Percentiles rank a stretch among this genome's conserved stretches.
These are phyloP conservation scores for Rousettus leschenaultii DNA, from an alignment of 2,113 vertebrate species.

Conservation along the genomic window DNA sequence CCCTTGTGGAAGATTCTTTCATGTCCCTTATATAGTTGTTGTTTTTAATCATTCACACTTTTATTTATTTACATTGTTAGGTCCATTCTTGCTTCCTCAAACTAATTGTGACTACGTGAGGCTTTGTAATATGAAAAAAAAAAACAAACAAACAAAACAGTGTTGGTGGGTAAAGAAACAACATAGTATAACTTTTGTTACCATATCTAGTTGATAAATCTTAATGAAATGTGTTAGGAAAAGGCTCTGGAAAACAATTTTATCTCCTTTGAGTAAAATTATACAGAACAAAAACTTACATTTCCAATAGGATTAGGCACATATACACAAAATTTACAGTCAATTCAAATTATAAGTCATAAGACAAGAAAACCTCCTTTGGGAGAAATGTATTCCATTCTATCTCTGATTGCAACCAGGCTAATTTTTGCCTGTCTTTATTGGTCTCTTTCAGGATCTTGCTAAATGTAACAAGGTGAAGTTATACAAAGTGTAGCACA, in stretches of 20 bases:
- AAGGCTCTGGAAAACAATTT: neutral
- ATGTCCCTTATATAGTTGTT: neutral
- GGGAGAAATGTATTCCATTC: neutral
- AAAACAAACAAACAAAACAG: neutral
- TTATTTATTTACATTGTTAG: neutral
- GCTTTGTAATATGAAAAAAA: neutral
- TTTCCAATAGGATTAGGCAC: neutral
- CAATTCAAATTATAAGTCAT: neutral
- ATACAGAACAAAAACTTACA: neutral
- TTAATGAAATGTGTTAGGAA: neutral
- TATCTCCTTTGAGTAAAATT: neutral
- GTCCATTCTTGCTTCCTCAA: neutral
- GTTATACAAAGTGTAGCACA: neutral
- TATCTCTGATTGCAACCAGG: neutral
- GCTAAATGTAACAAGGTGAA: neutral
- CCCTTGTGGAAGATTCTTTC: neutral
- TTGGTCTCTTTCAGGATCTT: neutral
- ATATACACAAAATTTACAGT: neutral
- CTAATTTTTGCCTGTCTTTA: neutral
- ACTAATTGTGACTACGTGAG: neutral
- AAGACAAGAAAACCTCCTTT: neutral
- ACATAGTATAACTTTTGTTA: neutral
- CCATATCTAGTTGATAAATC: neutral
- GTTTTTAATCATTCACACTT: neutral
- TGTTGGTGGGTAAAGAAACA: neutral